These are phyloP conservation scores for Barypeithes pellucidus DNA, from an alignment of 2,888 invertebrate species.

Conservation along the genomic window DNA sequence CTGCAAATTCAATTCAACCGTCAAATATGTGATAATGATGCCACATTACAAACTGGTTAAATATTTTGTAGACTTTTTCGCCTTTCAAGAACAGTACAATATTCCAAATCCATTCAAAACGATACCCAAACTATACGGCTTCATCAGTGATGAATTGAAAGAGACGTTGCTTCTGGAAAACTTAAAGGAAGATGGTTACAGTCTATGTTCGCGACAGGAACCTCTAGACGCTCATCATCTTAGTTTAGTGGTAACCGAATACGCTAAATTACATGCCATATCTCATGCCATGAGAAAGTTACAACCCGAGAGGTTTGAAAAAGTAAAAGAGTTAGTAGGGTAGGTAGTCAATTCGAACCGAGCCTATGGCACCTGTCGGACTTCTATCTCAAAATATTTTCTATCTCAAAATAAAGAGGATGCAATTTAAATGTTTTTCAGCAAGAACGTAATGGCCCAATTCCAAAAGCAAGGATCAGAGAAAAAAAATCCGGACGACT, in stretches of 20 bases:
- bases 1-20: no score
- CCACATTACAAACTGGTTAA: no score
- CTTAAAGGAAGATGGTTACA: conserved; percentile 54
- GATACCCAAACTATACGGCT: conserved; percentile 49
- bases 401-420: no score
- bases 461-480: not conserved
- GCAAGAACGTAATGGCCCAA: not conserved
- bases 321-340: conserved; percentile 31
- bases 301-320: conserved; percentile 38
- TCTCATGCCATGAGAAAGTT: conserved; percentile 47
- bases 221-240: conserved; percentile 49
- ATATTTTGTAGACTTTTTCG: conserved; percentile 26
- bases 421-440: not conserved
- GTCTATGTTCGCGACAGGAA: conserved; percentile 25
- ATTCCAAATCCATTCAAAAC: conserved; percentile 43
- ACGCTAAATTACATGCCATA: conserved; percentile 48
- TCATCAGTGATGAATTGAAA: conserved; percentile 33
- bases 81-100: conserved; percentile 38
- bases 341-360: not conserved
- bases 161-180: conserved; percentile 61
- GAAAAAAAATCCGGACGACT: no score
- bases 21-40: no score
- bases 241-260: conserved; percentile 37
- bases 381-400: no score
- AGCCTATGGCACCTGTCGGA: no score